These are phyloP conservation scores for Herpailurus yagouaroundi DNA, from an alignment of 2,113 vertebrate genomes.

Conservation along the genomic window DNA sequence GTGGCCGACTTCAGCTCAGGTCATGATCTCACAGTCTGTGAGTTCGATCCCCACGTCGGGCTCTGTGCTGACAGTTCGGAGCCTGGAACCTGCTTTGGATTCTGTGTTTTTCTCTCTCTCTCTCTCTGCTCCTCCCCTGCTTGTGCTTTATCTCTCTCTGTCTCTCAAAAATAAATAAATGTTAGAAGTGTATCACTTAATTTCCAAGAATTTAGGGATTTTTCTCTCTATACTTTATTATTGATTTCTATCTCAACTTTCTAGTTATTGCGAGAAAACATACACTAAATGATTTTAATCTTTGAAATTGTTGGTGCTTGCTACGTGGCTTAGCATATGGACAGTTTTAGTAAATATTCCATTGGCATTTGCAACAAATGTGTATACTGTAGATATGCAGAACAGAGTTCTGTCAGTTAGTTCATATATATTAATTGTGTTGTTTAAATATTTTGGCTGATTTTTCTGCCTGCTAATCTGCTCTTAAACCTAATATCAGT, in stretches of 20 bases:
- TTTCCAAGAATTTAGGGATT: neutral
- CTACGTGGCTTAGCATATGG: neutral
- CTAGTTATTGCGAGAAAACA: neutral
- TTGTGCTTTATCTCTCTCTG: no score
- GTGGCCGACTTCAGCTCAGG: no score
- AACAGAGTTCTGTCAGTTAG: neutral
- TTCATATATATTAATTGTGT: neutral
- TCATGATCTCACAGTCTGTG: no score
- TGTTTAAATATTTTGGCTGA: neutral
- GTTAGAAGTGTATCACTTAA: neutral
- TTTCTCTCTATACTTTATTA: conserved; percentile 22
- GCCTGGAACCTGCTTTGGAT: no score
- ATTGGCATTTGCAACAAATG: neutral
- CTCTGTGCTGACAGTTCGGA: no score
- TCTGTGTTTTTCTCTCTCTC: no score
- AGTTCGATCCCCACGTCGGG: no score
- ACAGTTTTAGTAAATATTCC: neutral
- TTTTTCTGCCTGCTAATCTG: neutral
- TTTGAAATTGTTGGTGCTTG: neutral
- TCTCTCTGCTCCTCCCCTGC: no score
- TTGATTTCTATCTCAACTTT: neutral
- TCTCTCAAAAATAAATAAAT: no score
- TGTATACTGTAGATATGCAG: neutral
- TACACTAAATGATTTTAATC: neutral
- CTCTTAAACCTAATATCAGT: neutral